Evolutionary conservation across 2,797 vertebrate species (phyloP).

Genomic region (Brachymystax lenok): DNA sequence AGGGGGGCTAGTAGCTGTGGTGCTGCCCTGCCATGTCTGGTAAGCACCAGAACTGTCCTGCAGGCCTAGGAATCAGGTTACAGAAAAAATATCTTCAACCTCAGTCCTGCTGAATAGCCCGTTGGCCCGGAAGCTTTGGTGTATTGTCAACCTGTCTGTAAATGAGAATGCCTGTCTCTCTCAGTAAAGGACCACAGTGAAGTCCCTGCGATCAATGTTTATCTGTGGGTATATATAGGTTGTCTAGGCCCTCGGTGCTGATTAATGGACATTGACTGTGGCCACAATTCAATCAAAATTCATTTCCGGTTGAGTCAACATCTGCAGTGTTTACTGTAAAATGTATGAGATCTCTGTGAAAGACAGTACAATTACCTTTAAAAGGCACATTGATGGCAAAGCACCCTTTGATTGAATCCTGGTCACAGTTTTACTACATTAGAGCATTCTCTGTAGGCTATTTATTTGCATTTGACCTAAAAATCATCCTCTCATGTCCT

Average conservation of each 20-base stretch:
- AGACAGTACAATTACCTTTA: neutral
- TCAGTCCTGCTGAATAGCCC: slow-evolving; percentile 52
- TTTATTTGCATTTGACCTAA: neutral
- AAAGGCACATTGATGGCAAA: neutral
- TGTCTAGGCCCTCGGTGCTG: neutral
- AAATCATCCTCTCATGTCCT: neutral
- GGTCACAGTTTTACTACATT: neutral
- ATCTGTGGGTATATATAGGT: neutral
- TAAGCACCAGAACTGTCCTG: slow-evolving; percentile 60
- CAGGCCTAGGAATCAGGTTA: slow-evolving; percentile 56
- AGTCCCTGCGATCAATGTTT: neutral
- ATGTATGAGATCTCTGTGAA: neutral
- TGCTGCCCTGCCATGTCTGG: slow-evolving; percentile 30
- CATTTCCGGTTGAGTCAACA: neutral
- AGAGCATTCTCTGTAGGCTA: neutral
- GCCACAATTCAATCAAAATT: neutral
- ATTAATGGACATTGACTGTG: neutral
- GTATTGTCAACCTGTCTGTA: slow-evolving; percentile 40
- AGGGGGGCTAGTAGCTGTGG: slow-evolving; percentile 30
- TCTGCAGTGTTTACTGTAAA: neutral
- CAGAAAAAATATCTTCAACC: slow-evolving; percentile 56
- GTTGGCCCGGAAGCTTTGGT: slow-evolving; percentile 31
- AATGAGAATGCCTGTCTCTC: neutral
- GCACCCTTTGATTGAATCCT: neutral
- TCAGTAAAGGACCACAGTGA: neutral